Conservation (phyloP, 2,888 invertebrate genomes). For the Hyalella azteca region DNA sequence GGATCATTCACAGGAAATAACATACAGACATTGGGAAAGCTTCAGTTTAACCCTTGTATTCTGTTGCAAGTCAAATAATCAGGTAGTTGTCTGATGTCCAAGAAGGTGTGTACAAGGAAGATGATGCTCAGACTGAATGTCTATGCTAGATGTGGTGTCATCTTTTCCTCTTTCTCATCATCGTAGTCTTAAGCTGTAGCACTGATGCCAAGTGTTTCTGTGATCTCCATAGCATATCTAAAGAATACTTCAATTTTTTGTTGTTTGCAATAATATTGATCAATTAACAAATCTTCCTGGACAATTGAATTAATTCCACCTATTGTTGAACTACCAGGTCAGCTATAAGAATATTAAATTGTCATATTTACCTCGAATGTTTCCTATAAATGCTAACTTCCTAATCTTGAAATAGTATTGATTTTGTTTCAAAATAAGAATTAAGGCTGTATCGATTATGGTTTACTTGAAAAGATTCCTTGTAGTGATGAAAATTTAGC, state of each 20-base stretch:
- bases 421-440: background rate
- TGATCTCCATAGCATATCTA: conserved; percentile 14
- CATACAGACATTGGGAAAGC: too few species aligned
- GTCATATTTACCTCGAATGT: background rate
- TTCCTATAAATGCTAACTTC: background rate
- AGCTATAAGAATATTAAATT: background rate
- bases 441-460: too few species aligned
- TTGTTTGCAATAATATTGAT: background rate
- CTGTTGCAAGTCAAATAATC: too few species aligned
- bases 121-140: background rate
- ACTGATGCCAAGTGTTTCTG: conserved; percentile 15
- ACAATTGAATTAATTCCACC: background rate
- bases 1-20: too few species aligned
- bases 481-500: too few species aligned
- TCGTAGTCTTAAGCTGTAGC: conserved; percentile 21
- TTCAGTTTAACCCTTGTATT: too few species aligned
- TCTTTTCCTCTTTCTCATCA: background rate
- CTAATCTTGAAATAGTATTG: background rate
- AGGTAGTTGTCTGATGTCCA: background rate
- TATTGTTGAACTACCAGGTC: background rate
- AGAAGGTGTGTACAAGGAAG: background rate
- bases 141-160: background rate
- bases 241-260: background rate
- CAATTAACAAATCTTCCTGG: background rate
- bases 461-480: too few species aligned